These are phyloP conservation scores for Lithobates sylvaticus DNA, from an alignment of 2,797 vertebrate species.

Conservation along the genomic window DNA sequence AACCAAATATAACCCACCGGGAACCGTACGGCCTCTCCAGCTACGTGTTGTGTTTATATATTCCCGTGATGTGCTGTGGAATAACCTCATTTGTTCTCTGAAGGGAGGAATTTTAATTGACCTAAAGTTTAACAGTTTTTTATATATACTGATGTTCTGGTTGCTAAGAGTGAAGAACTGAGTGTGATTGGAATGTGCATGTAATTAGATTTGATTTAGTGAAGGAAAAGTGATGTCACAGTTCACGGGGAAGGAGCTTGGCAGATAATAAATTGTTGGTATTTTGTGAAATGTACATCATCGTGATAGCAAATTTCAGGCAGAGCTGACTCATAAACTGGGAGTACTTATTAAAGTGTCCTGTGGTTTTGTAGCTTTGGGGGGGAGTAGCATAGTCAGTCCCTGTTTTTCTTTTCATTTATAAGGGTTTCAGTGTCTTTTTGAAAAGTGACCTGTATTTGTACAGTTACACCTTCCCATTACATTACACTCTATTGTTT, in stretches of 20 bases:
- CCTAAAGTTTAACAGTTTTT: slow-evolving; percentile 41
- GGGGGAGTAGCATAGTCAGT: no score
- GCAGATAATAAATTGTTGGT: slow-evolving; percentile 17
- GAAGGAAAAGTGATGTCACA: slow-evolving; percentile 50
- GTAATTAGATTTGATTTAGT: slow-evolving; percentile 53
- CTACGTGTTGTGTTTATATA: slow-evolving; percentile 15
- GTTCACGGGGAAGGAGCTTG: slow-evolving; percentile 23
- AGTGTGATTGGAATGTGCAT: slow-evolving; percentile 35
- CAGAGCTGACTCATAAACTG: not conserved
- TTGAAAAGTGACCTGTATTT: no score
- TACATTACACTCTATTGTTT: no score
- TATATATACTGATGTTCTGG: slow-evolving; percentile 49
- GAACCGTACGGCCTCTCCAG: not conserved
- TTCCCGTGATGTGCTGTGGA: not conserved
- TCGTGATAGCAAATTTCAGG: slow-evolving; percentile 1
- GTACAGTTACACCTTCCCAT: no score
- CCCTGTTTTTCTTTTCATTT: no score
- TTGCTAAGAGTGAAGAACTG: slow-evolving; percentile 30
- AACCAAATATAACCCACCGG: slow-evolving; percentile 66
- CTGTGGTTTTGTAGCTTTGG: not conserved
- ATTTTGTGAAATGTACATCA: slow-evolving; percentile 20
- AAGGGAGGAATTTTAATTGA: slow-evolving; percentile 60
- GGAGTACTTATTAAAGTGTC: not conserved
- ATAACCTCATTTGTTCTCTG: slow-evolving; percentile 41
- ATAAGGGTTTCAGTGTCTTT: no score